Percentiles rank a stretch among this genome's conserved stretches.
phyloP scores from a whole-genome alignment of 1,140 invertebrate genomes.

The Apis cerana region DNA sequence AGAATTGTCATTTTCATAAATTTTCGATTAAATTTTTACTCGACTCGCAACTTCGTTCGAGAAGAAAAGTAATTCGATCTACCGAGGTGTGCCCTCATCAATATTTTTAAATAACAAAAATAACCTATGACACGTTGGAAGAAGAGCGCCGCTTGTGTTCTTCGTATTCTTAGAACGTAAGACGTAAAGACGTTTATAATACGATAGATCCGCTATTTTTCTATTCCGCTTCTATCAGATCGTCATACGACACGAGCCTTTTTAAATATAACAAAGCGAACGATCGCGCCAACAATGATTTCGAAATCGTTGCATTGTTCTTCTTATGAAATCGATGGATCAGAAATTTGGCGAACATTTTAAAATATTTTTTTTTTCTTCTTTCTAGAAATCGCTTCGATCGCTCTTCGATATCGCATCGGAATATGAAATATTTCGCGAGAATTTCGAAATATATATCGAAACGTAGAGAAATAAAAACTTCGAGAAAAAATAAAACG shows the following conservation, averaged over 20 bases:
- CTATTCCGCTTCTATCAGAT: constrained; percentile 22
- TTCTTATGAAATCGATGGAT: background rate
- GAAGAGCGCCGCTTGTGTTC: background rate
- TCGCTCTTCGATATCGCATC: background rate
- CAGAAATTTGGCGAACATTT: background rate
- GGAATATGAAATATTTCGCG: too few species aligned
- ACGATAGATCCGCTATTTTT: constrained; percentile 41
- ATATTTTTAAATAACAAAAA: too few species aligned
- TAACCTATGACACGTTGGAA: background rate
- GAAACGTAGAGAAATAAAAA: too few species aligned
- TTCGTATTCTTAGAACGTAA: constrained; percentile 8
- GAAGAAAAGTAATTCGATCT: too few species aligned
- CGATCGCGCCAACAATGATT: background rate
- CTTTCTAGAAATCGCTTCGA: too few species aligned
- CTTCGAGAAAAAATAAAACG: too few species aligned
- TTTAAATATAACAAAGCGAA: constrained; percentile 16
- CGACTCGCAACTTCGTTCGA: too few species aligned
- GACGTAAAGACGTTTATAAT: background rate
- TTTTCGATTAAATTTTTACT: too few species aligned
- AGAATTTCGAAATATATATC: too few species aligned
- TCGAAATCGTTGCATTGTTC: background rate
- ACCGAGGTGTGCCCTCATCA: too few species aligned
- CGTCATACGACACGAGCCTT: background rate
- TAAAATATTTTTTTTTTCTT: too few species aligned
- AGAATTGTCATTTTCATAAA: too few species aligned